These are phyloP conservation scores for Epinephelus lanceolatus DNA, from an alignment of 2,113 vertebrate genomes.

Conservation along the genomic window DNA sequence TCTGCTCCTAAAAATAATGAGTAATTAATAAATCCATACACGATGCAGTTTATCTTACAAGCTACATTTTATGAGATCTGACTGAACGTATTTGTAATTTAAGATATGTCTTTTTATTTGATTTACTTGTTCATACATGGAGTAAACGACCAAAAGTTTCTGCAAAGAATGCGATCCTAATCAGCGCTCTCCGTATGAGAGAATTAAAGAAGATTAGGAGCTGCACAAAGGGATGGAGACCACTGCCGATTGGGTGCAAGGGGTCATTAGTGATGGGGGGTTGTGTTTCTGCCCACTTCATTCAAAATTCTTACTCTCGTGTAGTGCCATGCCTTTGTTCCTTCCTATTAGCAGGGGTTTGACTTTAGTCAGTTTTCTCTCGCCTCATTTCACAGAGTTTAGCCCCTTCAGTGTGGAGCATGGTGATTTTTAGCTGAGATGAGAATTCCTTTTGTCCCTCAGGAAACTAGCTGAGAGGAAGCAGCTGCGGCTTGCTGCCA, in stretches of 20 bases:
- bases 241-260: constrained; percentile 59
- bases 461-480: constrained; percentile 84
- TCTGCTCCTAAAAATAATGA: background rate
- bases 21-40: too few relatives aligned
- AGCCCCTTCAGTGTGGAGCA: constrained; percentile 61
- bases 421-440: constrained; percentile 73
- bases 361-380: constrained; percentile 58
- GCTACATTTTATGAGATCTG: background rate
- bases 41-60: background rate
- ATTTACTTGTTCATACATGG: constrained; percentile 33
- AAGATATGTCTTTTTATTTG: background rate
- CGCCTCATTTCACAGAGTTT: constrained; percentile 76
- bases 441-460: constrained; percentile 80
- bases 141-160: constrained; percentile 30
- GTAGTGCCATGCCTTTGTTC: constrained; percentile 65
- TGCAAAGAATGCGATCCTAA: constrained; percentile 65
- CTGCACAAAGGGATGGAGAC: constrained; percentile 64
- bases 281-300: constrained; percentile 68
- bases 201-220: constrained; percentile 77
- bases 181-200: constrained; percentile 52
- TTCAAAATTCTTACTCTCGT: constrained; percentile 54
- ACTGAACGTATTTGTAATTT: background rate
- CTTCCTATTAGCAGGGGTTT: constrained; percentile 58
- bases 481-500: constrained; percentile 80
- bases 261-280: constrained; percentile 75